phyloP scores from a whole-genome alignment of 2,113 vertebrate species.

The Triplophysa tibetana region DNA sequence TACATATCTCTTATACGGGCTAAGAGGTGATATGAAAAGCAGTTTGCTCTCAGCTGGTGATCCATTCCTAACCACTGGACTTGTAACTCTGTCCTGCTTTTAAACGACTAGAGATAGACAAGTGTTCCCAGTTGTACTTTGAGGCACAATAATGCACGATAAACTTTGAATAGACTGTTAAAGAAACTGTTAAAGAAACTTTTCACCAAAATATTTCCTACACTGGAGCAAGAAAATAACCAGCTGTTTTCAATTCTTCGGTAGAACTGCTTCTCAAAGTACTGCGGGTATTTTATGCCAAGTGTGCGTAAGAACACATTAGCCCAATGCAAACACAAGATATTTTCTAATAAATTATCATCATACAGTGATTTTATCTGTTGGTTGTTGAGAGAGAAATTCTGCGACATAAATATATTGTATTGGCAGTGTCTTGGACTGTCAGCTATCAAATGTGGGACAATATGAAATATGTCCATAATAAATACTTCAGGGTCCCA shows the following conservation, averaged over 20 bases:
- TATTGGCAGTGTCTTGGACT: not conserved
- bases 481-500: not conserved
- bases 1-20: constrained; percentile 21
- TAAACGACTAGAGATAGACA: not conserved
- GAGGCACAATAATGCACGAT: not conserved
- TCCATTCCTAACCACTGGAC: constrained; percentile 23
- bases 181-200: not conserved
- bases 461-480: not conserved
- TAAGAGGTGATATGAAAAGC: constrained; percentile 33
- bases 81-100: not conserved
- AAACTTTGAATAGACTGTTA: not conserved
- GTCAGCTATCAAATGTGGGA: not conserved
- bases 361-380: constrained; percentile 5
- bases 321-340: not conserved
- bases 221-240: not conserved
- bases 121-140: not conserved
- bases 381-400: not conserved
- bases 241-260: not conserved
- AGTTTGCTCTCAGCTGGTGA: constrained; percentile 3
- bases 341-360: constrained; percentile 11
- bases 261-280: not conserved
- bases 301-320: not conserved
- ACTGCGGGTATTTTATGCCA: not conserved
- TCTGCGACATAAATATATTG: constrained; percentile 2
- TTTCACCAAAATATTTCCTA: not conserved